Percentiles rank a stretch among this genome's conserved stretches.
These are phyloP conservation scores for rabbit (Oryctolagus cuniculus) DNA, from an alignment of 2,113 vertebrate genomes.

Conservation along the genomic window DNA sequence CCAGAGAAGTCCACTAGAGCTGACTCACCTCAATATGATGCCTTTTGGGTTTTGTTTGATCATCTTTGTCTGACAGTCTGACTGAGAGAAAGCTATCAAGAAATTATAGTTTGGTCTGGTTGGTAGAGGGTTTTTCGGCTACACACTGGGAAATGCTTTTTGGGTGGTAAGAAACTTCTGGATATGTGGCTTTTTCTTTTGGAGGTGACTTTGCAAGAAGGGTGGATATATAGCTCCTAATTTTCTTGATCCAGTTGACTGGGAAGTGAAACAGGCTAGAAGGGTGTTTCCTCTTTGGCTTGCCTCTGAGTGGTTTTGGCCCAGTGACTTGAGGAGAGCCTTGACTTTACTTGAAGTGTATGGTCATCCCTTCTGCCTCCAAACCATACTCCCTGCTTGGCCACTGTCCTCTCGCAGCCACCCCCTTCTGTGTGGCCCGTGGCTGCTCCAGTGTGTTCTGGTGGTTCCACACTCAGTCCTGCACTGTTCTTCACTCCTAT, in stretches of 20 bases:
- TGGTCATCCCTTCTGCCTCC: conserved; percentile 7
- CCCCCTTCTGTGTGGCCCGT: not conserved
- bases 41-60: not conserved
- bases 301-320: not conserved
- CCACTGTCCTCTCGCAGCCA: not conserved
- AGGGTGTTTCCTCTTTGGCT: not conserved
- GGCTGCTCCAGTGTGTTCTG: not conserved
- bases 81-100: conserved; percentile 13
- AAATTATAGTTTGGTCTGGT: not conserved
- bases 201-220: not conserved
- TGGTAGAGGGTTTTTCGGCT: not conserved
- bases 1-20: conserved; percentile 9
- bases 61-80: conserved; percentile 22
- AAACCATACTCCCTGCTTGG: not conserved
- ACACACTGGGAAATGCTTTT: not conserved
- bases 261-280: not conserved
- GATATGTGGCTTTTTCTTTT: not conserved
- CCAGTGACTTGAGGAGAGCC: conserved; percentile 61
- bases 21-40: conserved; percentile 39
- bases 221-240: not conserved
- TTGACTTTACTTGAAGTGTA: not conserved
- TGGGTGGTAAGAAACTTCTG: not conserved
- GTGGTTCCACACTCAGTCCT: not conserved
- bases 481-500: not conserved
- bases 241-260: not conserved